Evolutionary conservation across 2,797 vertebrate genomes (phyloP).

Genomic region (Sylvia borin): DNA sequence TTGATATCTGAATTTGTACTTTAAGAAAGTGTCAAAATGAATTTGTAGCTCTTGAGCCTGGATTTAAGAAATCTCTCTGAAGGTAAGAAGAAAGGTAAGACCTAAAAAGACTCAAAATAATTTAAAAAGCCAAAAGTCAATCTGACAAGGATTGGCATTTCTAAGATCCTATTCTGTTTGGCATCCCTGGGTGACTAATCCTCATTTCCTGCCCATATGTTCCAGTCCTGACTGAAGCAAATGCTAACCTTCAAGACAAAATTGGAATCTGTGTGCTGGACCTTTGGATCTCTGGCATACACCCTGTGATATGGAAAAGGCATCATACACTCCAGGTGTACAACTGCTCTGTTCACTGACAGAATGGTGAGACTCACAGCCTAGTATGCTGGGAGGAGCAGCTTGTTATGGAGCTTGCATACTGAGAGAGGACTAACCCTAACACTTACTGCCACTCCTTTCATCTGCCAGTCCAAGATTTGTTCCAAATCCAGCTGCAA

Average conservation of each 20-base stretch:
- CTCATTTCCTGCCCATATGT: neutral
- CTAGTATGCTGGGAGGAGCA: neutral
- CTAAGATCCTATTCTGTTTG: neutral
- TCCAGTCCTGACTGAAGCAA: neutral
- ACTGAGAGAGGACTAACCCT: neutral
- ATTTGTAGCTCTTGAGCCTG: neutral
- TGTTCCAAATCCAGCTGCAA: neutral
- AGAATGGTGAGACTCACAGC: neutral
- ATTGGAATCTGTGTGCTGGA: neutral
- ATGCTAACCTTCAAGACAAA: neutral
- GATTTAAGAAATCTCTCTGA: neutral
- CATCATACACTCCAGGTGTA: neutral
- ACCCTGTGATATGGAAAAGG: neutral
- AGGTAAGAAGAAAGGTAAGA: neutral
- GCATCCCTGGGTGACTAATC: neutral
- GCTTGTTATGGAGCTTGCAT: neutral
- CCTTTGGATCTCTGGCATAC: neutral
- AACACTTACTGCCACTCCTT: neutral
- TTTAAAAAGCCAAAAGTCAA: neutral
- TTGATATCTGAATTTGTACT: neutral
- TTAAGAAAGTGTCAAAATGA: neutral
- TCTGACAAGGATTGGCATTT: neutral
- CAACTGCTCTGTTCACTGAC: neutral
- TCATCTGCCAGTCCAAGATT: neutral
- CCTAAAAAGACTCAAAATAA: neutral